Evolutionary conservation across 2,113 vertebrate species (phyloP).

Genomic region (Harpagus bidentatus): DNA sequence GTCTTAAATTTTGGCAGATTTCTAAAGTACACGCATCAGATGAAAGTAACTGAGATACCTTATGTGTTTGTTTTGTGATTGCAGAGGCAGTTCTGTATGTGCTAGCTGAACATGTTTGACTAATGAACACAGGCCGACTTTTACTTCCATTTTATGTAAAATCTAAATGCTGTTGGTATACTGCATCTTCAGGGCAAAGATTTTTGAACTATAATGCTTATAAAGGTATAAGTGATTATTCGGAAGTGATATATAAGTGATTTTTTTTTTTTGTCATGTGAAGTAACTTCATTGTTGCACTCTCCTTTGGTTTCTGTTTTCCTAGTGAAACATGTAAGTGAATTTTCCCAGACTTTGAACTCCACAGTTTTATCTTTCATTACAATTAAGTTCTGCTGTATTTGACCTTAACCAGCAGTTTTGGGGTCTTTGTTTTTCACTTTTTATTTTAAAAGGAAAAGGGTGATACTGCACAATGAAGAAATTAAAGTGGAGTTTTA

Average conservation of each 20-base stretch:
- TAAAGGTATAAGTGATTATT: neutral
- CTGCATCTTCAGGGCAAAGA: neutral
- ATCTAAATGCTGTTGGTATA: neutral
- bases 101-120: neutral
- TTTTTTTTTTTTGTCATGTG: too few relatives aligned
- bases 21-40: neutral
- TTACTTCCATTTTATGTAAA: neutral
- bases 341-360: neutral
- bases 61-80: neutral
- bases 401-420: neutral
- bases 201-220: neutral
- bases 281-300: neutral
- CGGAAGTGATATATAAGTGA: too few relatives aligned
- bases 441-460: neutral
- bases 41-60: neutral
- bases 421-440: neutral
- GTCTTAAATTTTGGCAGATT: neutral
- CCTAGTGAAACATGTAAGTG: neutral
- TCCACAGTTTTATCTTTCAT: neutral
- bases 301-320: neutral
- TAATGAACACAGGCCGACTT: neutral
- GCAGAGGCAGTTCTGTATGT: neutral
- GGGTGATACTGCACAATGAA: accelerated
- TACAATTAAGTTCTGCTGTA: neutral
- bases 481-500: neutral